These are phyloP conservation scores for Toxonevra muliebris DNA, from an alignment of 2,888 invertebrate genomes.

Conservation along the genomic window DNA sequence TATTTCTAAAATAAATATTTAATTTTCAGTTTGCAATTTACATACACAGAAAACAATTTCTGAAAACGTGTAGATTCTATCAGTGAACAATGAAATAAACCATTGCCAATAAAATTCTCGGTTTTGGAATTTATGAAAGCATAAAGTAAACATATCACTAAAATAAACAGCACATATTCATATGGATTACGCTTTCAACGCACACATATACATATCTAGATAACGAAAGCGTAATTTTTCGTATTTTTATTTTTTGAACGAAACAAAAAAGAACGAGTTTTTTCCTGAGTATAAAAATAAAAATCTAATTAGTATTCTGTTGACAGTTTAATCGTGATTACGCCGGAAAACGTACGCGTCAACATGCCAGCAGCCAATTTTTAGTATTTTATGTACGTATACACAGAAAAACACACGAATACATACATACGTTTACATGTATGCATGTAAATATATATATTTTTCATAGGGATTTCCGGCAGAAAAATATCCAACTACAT, in stretches of 20 bases:
- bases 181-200: slow-evolving; percentile 24
- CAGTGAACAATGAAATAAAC: not conserved
- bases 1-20: no score
- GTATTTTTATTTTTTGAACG: no score
- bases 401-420: slow-evolving; percentile 36
- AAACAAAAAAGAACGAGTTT: no score
- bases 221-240: no score
- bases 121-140: not conserved
- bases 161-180: not conserved
- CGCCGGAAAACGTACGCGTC: slow-evolving; percentile 60
- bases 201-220: slow-evolving; percentile 2
- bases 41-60: not conserved
- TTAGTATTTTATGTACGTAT: slow-evolving; percentile 10
- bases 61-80: not conserved
- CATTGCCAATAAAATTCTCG: not conserved
- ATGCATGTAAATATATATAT: slow-evolving; percentile 1
- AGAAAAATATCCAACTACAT: no score
- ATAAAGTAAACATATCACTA: not conserved
- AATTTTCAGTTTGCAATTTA: no score
- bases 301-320: slow-evolving; percentile 66
- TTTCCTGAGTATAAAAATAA: slow-evolving; percentile 51
- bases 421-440: not conserved
- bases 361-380: slow-evolving; percentile 58
- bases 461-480: not conserved
- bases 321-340: slow-evolving; percentile 65